phyloP scores from a whole-genome alignment of 2,113 vertebrate genomes.

The Neopipo cinnamomea region DNA sequence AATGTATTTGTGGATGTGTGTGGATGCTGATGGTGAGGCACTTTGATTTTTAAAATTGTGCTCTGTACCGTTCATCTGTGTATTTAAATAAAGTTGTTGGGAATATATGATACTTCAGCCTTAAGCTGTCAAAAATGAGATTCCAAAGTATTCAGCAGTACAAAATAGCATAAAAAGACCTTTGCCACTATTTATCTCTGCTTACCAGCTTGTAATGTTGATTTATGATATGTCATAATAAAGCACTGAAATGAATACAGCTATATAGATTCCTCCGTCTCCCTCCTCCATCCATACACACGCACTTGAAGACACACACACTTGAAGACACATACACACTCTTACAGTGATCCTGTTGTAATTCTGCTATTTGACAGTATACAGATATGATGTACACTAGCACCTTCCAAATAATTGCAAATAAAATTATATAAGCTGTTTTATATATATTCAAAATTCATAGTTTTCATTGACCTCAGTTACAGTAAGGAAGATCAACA shows the following conservation, averaged over 20 bases:
- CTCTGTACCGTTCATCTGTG: neutral
- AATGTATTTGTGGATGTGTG: neutral
- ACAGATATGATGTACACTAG: neutral
- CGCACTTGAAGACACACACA: neutral
- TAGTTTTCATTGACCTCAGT: neutral
- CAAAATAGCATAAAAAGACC: neutral
- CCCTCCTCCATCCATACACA: neutral
- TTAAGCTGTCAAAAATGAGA: constrained; percentile 23
- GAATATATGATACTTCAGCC: neutral
- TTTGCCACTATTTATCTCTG: constrained; percentile 3
- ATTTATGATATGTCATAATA: constrained; percentile 22
- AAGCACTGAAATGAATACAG: neutral
- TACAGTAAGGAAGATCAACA: accelerated
- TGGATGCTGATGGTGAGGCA: neutral
- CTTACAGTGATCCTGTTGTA: neutral
- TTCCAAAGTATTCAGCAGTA: neutral
- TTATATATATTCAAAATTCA: neutral
- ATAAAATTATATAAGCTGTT: neutral
- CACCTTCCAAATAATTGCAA: neutral
- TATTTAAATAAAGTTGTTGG: constrained; percentile 35
- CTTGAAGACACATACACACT: neutral
- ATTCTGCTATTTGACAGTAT: neutral
- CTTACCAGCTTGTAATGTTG: constrained; percentile 16
- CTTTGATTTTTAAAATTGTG: neutral
- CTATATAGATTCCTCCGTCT: neutral